phyloP scores from a whole-genome alignment of 2,888 invertebrate genomes.

The Mythimna loreyi region DNA sequence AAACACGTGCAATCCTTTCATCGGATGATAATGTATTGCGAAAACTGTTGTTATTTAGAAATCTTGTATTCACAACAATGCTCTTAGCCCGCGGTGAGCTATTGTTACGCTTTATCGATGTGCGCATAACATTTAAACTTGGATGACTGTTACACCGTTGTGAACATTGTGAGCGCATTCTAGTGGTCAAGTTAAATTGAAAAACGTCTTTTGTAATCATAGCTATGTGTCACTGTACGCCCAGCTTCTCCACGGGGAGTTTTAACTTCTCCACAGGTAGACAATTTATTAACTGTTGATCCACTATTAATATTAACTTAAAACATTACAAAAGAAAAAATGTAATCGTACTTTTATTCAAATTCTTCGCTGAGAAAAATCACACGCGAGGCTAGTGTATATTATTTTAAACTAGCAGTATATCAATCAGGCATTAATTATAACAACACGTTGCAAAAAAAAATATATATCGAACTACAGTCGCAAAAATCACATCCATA shows the following conservation, averaged over 20 bases:
- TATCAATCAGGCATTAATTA: constrained; percentile 28
- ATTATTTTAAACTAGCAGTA: constrained; percentile 6
- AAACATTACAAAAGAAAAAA: not conserved
- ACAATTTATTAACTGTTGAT: not conserved
- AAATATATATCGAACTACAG: constrained; percentile 28
- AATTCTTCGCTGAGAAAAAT: not conserved
- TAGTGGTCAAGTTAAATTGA: not conserved
- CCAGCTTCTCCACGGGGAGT: not conserved
- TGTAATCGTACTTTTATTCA: not conserved
- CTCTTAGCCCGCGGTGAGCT: constrained; percentile 69
- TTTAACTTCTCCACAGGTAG: not conserved
- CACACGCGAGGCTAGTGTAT: not conserved
- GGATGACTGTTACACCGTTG: constrained; percentile 64
- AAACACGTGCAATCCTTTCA: constrained; percentile 58
- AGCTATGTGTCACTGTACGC: not conserved
- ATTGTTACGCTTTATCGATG: constrained; percentile 76
- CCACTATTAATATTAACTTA: not conserved
- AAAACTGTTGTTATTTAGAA: constrained; percentile 66
- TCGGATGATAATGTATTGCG: constrained; percentile 60
- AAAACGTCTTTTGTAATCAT: not conserved
- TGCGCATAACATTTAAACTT: constrained; percentile 72
- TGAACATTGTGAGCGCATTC: constrained; percentile 16
- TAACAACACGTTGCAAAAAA: constrained; percentile 10
- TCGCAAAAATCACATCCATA: constrained; percentile 48
- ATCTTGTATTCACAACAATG: constrained; percentile 70